Evolutionary conservation across 2,888 invertebrate genomes (phyloP).

Genomic region (Ophioninae sp.): DNA sequence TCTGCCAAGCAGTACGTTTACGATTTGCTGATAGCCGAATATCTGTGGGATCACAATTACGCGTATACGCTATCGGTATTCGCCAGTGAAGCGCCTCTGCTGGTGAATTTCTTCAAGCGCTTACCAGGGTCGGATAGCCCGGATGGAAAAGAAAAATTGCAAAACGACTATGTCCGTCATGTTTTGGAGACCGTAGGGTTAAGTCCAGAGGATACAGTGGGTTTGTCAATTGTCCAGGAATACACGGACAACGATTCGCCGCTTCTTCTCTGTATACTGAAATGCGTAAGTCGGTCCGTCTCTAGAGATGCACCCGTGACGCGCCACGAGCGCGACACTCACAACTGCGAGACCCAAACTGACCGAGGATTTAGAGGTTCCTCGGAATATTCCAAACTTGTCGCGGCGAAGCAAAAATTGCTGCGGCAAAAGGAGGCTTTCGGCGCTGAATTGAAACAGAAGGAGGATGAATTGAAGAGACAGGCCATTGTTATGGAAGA

Average conservation of each 20-base stretch:
- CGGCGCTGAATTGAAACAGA: conserved; percentile 70
- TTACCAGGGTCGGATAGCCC: conserved; percentile 51
- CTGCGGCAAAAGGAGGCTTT: conserved; percentile 73
- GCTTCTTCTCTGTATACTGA: conserved; percentile 75
- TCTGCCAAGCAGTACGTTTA: conserved; percentile 79
- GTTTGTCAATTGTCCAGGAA: conserved; percentile 72
- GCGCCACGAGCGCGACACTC: conserved; percentile 21
- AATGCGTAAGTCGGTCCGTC: conserved; percentile 63
- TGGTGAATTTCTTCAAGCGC: conserved; percentile 75
- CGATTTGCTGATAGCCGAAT: conserved; percentile 78
- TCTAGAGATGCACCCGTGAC: conserved; percentile 10
- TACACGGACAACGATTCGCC: conserved; percentile 72
- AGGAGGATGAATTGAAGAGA: conserved; percentile 72
- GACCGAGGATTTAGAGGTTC: conserved; percentile 31
- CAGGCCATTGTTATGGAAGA: conserved; percentile 72
- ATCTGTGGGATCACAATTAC: conserved; percentile 77
- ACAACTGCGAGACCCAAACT: conserved; percentile 66
- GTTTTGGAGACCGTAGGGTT: conserved; percentile 77
- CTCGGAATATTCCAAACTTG: conserved; percentile 63
- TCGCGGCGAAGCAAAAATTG: conserved; percentile 70
- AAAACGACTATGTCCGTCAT: conserved; percentile 76
- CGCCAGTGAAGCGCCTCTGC: conserved; percentile 78
- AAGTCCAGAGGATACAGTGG: conserved; percentile 69
- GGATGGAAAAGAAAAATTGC: conserved; percentile 70
- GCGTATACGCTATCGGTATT: conserved; percentile 78